phyloP scores from a whole-genome alignment of 2,113 vertebrate species.

The Pontoporia blainvillei region DNA sequence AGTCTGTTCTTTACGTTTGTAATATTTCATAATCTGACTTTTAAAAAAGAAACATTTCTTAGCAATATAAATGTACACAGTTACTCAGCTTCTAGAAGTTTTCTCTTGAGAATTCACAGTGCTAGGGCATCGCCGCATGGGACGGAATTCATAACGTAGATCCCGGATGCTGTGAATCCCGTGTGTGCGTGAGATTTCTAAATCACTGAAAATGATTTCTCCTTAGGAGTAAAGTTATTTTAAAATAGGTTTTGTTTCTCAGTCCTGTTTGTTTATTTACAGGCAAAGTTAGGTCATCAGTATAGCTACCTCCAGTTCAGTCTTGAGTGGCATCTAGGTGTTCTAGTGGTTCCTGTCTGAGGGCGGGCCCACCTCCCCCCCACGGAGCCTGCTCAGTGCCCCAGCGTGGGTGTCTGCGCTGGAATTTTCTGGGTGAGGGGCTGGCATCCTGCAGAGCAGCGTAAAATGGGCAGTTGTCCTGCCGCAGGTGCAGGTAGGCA shows the following conservation, averaged over 20 bases:
- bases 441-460: neutral
- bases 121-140: rapidly evolving
- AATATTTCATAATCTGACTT: rapidly evolving
- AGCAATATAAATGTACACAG: rapidly evolving
- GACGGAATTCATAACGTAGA: rapidly evolving
- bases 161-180: rapidly evolving
- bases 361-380: neutral
- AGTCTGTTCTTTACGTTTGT: rapidly evolving
- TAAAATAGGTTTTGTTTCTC: neutral
- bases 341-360: neutral
- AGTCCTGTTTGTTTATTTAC: rapidly evolving
- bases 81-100: rapidly evolving
- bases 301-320: rapidly evolving
- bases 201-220: neutral
- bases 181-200: rapidly evolving
- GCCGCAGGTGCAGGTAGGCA: rapidly evolving
- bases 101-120: neutral
- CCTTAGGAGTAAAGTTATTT: neutral
- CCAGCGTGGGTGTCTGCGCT: neutral
- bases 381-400: neutral
- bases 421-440: neutral
- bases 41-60: neutral
- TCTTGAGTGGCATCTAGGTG: neutral
- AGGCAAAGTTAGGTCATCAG: rapidly evolving
- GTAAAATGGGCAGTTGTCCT: rapidly evolving